These are phyloP conservation scores for Allophyes oxyacanthae DNA, from an alignment of 2,888 invertebrate species.

Conservation along the genomic window DNA sequence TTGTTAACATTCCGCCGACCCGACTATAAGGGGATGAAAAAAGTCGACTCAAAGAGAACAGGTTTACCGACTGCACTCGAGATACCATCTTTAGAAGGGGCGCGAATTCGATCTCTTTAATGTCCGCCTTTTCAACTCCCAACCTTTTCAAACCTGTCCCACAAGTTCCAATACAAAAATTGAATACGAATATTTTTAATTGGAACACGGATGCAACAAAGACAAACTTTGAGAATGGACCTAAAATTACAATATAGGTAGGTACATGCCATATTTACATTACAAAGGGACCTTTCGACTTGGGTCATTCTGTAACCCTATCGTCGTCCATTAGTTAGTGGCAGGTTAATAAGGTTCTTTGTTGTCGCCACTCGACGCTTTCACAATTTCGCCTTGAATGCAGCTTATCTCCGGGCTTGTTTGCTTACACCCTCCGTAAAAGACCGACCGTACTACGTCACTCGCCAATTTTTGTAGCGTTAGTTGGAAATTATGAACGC, in stretches of 20 bases:
- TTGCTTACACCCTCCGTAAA: constrained; percentile 76
- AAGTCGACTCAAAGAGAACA: constrained; percentile 73
- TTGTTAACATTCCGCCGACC: constrained; percentile 69
- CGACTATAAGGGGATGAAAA: constrained; percentile 74
- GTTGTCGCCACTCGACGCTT: constrained; percentile 75
- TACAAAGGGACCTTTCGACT: constrained; percentile 69
- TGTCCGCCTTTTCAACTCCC: constrained; percentile 57
- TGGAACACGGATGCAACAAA: constrained; percentile 53
- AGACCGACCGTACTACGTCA: constrained; percentile 63
- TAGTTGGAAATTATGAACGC: constrained; percentile 78
- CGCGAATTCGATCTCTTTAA: constrained; percentile 76
- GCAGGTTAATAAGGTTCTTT: constrained; percentile 86
- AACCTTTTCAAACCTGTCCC: constrained; percentile 42
- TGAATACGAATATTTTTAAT: constrained; percentile 52
- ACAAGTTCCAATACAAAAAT: constrained; percentile 44
- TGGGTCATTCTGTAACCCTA: constrained; percentile 77
- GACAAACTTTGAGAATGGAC: constrained; percentile 57
- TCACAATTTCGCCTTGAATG: constrained; percentile 85
- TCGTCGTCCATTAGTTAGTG: constrained; percentile 84
- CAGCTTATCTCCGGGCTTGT: constrained; percentile 83
- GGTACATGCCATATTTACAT: constrained; percentile 68
- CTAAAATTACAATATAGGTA: constrained; percentile 68
- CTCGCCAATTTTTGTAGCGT: constrained; percentile 79
- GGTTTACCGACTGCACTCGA: constrained; percentile 68
- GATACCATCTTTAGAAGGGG: constrained; percentile 74